Conservation (phyloP, 64 coral and sea anemone genomes). For the Montipora foliosa region DNA sequence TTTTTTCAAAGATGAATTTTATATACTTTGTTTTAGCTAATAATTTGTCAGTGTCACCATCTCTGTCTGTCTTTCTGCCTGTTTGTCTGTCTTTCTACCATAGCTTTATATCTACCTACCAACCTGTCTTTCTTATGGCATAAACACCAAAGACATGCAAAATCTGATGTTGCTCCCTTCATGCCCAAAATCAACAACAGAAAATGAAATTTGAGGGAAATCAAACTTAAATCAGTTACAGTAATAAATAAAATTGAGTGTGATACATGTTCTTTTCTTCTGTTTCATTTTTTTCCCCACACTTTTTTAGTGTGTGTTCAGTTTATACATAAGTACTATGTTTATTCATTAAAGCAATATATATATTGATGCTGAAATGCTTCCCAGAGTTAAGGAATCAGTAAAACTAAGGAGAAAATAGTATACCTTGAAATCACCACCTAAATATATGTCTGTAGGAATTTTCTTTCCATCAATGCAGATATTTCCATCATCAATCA, state of each 20-base stretch:
- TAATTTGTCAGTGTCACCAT: too few relatives aligned
- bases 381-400: background rate
- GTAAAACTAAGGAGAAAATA: background rate
- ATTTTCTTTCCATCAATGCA: background rate
- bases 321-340: background rate
- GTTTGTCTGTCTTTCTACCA: too few relatives aligned
- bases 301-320: background rate
- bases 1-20: too few relatives aligned
- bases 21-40: too few relatives aligned
- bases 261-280: background rate
- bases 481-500: background rate
- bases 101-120: too few relatives aligned
- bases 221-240: background rate
- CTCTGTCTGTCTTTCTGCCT: too few relatives aligned
- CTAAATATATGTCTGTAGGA: background rate
- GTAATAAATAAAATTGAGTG: background rate
- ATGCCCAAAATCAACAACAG: background rate
- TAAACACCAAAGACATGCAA: background rate
- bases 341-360: background rate
- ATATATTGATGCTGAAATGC: background rate
- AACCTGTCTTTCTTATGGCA: conserved; percentile 15
- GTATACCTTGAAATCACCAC: background rate
- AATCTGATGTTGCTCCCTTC: background rate
- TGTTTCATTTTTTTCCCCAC: background rate
- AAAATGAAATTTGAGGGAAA: background rate